Evolutionary conservation across 2,797 vertebrate species (phyloP), one percentile per base, ranked within the genome.

Genomic region (Notamacropus eugenii): DNA sequence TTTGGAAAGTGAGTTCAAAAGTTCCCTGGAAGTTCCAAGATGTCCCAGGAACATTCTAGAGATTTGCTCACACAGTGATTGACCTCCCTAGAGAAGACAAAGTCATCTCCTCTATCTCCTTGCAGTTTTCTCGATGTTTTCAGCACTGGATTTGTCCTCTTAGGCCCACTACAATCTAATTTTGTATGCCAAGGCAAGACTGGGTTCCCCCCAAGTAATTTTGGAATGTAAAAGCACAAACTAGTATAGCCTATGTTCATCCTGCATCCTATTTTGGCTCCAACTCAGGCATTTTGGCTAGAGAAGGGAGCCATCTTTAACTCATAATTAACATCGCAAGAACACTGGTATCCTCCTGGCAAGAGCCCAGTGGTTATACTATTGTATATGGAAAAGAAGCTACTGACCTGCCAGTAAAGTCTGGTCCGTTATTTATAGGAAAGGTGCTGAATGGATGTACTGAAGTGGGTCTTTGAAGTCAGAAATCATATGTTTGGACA

Each of bases 401-500:
- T 87, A 87, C 74, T 13, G 54, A 74, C 24, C 46, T 46, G n/a
- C 74, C 34, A 12, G 67, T 19, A 90, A 96, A 92, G 94, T 54
- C 22, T 94, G 94, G 54, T 50, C 14, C 29, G 91, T 94, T 90
- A 90, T 82, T 94, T 95, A 46, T 52, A 93, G 40, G 3, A 57
- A 95, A 67, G 0, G 0, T 4, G 62, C 56, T 24, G 92, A 95
- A 28, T 19, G 34, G 27, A 56, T 90, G 95, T 29, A 4, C 40
- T 94, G 92, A 54, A 92, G 94, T 58, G 24, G 28, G 54, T 82
- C 28, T 92, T 62, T 31, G 9, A 94, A 92, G 40, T 92, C 54
- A 34, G 55, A 1, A 29, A 10, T 29, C 19, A 1, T 90, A 24
- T 54, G 3, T 16, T 87, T 22, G 58, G 55, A 58, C 46, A 55